Conservation (phyloP, 2,113 vertebrate genomes). For the Donacobius atricapilla region DNA sequence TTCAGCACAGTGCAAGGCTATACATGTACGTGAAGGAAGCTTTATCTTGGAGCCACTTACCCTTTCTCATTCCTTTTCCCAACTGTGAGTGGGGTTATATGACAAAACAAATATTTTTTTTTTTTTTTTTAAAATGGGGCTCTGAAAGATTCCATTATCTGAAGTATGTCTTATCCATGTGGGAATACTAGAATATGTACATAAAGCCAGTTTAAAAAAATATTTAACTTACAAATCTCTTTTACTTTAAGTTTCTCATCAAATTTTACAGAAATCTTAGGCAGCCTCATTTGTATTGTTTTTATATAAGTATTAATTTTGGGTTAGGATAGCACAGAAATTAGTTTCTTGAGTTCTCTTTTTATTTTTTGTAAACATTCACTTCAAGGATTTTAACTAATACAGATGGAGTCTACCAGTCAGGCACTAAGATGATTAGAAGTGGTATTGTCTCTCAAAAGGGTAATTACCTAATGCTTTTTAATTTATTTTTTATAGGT, state of each 20-base stretch:
- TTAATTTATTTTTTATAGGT: constrained; percentile 75
- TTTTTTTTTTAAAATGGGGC: background rate
- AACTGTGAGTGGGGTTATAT: background rate
- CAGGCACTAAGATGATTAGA: background rate
- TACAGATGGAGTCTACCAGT: background rate
- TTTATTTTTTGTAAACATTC: background rate
- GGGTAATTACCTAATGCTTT: background rate
- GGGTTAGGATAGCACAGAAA: background rate
- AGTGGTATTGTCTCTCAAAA: background rate
- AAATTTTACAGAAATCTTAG: background rate
- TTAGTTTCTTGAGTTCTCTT: background rate
- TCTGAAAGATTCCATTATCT: background rate
- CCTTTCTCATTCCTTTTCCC: constrained; percentile 8
- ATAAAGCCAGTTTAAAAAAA: background rate
- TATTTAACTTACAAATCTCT: background rate
- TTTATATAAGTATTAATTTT: background rate
- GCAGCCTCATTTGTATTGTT: background rate
- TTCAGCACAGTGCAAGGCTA: background rate
- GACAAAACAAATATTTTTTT: constrained; percentile 18
- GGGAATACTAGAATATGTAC: background rate
- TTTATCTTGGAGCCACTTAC: background rate
- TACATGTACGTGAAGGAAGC: background rate
- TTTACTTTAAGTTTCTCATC: background rate
- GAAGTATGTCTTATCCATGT: background rate
- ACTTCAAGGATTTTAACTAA: background rate